Evolutionary conservation across 2,888 invertebrate genomes (phyloP).

Genomic region (Eilema caniola): DNA sequence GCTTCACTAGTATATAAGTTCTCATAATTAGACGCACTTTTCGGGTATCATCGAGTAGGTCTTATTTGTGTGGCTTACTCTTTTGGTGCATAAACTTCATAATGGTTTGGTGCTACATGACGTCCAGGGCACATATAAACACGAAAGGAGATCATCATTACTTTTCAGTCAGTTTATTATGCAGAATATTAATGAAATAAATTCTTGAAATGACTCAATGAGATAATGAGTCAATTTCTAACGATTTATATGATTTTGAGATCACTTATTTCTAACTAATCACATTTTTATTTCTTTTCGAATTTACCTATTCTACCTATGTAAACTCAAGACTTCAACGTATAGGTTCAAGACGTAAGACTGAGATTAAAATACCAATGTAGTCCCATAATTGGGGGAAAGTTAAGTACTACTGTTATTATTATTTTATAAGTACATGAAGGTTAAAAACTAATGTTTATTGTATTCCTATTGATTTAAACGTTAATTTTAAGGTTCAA

Average conservation of each 20-base stretch:
- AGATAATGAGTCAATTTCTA: no score
- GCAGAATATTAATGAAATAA: no score
- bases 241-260: neutral
- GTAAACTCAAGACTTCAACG: neutral
- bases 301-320: neutral
- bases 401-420: neutral
- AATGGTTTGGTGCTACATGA: no score
- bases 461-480: neutral
- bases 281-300: neutral
- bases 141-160: no score
- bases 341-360: slow-evolving; percentile 23
- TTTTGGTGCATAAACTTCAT: no score
- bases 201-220: neutral
- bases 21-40: neutral
- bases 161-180: no score
- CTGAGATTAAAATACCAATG: slow-evolving; percentile 33
- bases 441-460: neutral
- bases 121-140: no score
- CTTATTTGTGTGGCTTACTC: neutral
- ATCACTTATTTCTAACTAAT: neutral
- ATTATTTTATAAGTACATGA: slow-evolving; percentile 13
- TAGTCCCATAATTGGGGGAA: slow-evolving; percentile 15
- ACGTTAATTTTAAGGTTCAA: neutral
- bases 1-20: neutral
- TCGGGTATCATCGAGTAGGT: neutral